These are phyloP conservation scores for Alitta virens DNA, from an alignment of 2,888 invertebrate species.

Conservation along the genomic window DNA sequence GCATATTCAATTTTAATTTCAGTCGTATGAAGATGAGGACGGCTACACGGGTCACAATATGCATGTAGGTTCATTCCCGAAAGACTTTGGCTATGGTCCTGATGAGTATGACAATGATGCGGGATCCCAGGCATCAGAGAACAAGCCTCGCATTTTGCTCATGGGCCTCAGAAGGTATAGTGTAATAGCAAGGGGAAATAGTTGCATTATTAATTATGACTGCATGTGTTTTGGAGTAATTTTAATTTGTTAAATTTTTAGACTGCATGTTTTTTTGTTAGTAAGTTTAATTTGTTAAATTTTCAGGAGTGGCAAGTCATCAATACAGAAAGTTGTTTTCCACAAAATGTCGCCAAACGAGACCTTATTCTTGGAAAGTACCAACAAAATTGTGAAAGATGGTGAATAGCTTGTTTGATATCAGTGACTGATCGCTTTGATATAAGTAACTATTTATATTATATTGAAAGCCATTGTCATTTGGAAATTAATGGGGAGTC, in stretches of 20 bases:
- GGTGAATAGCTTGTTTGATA: slow-evolving; percentile 46
- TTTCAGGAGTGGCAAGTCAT: slow-evolving; percentile 92
- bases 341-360: slow-evolving; percentile 99
- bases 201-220: too few relatives aligned
- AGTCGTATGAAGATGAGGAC: slow-evolving; percentile 37
- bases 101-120: slow-evolving; percentile 61
- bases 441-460: neutral
- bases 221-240: too few relatives aligned
- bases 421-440: neutral
- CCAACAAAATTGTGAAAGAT: slow-evolving; percentile 97
- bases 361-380: slow-evolving; percentile 95
- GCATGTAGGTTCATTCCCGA: slow-evolving; percentile 74
- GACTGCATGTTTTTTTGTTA: too few relatives aligned
- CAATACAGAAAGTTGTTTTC: slow-evolving; percentile 99
- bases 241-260: neutral
- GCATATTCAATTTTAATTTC: slow-evolving; percentile 9
- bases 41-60: slow-evolving; percentile 23
- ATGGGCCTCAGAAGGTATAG: slow-evolving; percentile 87
- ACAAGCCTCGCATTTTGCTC: slow-evolving; percentile 87
- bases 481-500: neutral
- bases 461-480: neutral
- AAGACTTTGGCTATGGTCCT: slow-evolving; percentile 82
- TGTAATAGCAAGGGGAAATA: too few relatives aligned
- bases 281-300: slow-evolving; percentile 13
- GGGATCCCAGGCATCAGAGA: slow-evolving; percentile 65